Percentiles rank a stretch among this genome's conserved stretches.
These are phyloP conservation scores for Leptinotarsa lineolata DNA, from an alignment of 1,140 invertebrate species.

Conservation along the genomic window DNA sequence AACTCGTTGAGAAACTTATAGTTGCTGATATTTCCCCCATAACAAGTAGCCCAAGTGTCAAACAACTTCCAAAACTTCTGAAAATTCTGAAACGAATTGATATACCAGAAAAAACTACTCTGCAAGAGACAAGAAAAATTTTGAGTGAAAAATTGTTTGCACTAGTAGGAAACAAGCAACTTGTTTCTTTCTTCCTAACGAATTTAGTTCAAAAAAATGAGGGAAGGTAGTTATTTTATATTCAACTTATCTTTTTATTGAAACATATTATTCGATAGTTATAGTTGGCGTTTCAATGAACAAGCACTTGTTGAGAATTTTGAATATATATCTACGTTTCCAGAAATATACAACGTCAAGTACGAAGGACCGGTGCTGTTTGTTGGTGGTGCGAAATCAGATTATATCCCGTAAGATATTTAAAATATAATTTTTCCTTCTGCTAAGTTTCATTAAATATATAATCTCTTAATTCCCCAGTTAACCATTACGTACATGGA, in stretches of 20 bases:
- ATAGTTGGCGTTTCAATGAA: slow-evolving; percentile 56
- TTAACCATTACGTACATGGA: no score
- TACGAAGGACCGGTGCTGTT: slow-evolving; percentile 78
- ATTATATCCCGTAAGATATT: slow-evolving; percentile 72
- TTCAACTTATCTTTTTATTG: background rate
- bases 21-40: slow-evolving; percentile 85
- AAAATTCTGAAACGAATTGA: slow-evolving; percentile 66
- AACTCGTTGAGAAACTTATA: slow-evolving; percentile 76
- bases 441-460: no score
- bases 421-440: background rate
- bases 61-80: slow-evolving; percentile 68
- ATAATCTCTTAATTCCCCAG: no score
- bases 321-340: slow-evolving; percentile 68
- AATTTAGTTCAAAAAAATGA: slow-evolving; percentile 54
- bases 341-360: slow-evolving; percentile 57
- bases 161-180: slow-evolving; percentile 55
- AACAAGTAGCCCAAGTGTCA: slow-evolving; percentile 64
- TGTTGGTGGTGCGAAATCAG: slow-evolving; percentile 79
- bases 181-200: slow-evolving; percentile 61
- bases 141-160: slow-evolving; percentile 61
- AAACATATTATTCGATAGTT: slow-evolving; percentile 36
- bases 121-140: slow-evolving; percentile 68
- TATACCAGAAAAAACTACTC: slow-evolving; percentile 62
- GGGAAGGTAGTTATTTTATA: slow-evolving; percentile 35
- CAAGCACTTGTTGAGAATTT: slow-evolving; percentile 43